Percentiles rank a stretch among this genome's conserved stretches.
Evolutionary conservation across 2,888 invertebrate genomes (phyloP).

Genomic region (Alcis repandata): DNA sequence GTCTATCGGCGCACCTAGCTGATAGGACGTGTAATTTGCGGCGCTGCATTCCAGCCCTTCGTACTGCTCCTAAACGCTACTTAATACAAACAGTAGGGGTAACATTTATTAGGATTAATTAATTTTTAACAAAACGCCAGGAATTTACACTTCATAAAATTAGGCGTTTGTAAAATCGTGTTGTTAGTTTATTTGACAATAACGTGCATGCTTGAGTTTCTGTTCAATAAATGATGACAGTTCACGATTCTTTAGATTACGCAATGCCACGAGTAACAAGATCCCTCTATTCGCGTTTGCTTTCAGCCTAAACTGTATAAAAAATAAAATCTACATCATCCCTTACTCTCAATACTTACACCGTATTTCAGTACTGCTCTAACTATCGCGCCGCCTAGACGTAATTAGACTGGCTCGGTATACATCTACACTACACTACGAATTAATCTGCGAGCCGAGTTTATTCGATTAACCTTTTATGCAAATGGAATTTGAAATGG

Average conservation of each 20-base stretch:
- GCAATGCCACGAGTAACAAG: neutral
- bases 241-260: neutral
- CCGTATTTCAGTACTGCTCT: constrained; percentile 28
- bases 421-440: constrained; percentile 46
- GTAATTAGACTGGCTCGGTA: constrained; percentile 48
- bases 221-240: no score
- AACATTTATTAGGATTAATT: neutral
- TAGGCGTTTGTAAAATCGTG: no score
- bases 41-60: constrained; percentile 72
- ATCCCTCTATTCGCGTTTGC: neutral
- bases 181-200: no score
- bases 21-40: constrained; percentile 71
- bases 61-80: constrained; percentile 35
- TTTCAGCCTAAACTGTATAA: neutral
- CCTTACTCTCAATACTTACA: constrained; percentile 13
- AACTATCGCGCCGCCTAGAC: constrained; percentile 37
- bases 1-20: constrained; percentile 76
- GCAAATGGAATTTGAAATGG: constrained; percentile 52
- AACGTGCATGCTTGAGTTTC: no score
- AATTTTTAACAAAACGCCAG: no score
- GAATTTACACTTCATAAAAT: no score
- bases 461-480: constrained; percentile 59
- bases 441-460: constrained; percentile 53
- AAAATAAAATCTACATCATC: neutral
- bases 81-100: constrained; percentile 31